A percentile compares a stretch with the other conserved stretches of the same genome.
Conservation (phyloP, 2,888 invertebrate genomes). For the Teleiodes luculella region DNA sequence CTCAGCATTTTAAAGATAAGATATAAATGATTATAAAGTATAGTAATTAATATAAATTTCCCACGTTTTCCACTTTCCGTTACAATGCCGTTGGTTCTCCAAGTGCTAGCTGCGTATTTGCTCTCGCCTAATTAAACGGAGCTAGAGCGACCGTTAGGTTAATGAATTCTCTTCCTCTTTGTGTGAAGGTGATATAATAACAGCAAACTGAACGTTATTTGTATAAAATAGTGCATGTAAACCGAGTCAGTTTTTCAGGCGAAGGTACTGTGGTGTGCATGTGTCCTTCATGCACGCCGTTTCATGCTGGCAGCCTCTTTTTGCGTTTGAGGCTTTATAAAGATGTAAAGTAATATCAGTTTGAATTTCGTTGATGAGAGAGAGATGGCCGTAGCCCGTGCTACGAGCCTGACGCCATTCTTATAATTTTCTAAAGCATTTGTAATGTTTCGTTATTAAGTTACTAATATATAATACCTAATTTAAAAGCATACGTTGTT, state of each 20-base stretch:
- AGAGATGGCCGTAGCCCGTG: too few relatives aligned
- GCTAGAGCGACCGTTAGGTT: constrained; percentile 17
- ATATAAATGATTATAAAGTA: not conserved
- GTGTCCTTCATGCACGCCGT: too few relatives aligned
- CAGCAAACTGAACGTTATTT: not conserved
- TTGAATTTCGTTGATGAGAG: too few relatives aligned
- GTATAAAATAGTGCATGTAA: not conserved
- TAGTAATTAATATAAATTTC: constrained; percentile 1
- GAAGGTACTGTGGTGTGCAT: too few relatives aligned
- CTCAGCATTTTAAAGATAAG: not conserved
- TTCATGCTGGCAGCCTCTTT: too few relatives aligned
- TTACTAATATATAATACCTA: too few relatives aligned
- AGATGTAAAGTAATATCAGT: too few relatives aligned
- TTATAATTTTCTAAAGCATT: too few relatives aligned
- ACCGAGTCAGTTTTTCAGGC: not conserved
- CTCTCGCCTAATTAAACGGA: constrained; percentile 16
- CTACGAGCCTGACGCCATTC: too few relatives aligned
- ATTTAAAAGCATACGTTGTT: too few relatives aligned
- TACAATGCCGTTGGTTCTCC: constrained; percentile 5
- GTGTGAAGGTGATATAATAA: constrained; percentile 15
- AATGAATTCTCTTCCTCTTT: constrained; percentile 16
- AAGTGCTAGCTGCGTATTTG: not conserved
- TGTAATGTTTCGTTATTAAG: too few relatives aligned
- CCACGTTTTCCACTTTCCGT: constrained; percentile 8
- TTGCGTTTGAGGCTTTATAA: too few relatives aligned